Conservation (phyloP, 2,113 vertebrate species). For the Pelobates fuscus region DNA sequence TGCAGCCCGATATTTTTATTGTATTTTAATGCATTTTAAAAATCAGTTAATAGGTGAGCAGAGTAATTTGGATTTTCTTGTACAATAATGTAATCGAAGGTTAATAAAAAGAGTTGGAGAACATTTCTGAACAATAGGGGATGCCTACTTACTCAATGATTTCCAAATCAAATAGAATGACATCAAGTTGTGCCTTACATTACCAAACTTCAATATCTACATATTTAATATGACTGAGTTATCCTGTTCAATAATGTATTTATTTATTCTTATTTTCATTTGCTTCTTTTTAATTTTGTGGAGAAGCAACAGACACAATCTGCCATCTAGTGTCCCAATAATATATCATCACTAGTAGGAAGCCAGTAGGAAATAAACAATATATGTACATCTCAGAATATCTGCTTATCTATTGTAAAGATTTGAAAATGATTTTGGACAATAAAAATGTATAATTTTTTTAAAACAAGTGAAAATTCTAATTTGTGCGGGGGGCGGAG, state of each 20-base stretch:
- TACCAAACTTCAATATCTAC: slow-evolving; percentile 34
- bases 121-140: slow-evolving; percentile 7
- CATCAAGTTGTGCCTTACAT: slow-evolving; percentile 34
- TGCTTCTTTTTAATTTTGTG: slow-evolving; percentile 3
- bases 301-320: slow-evolving; percentile 10
- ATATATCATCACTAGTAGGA: neutral
- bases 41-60: slow-evolving; percentile 14
- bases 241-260: slow-evolving; percentile 44
- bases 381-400: too few species aligned
- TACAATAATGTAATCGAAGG: slow-evolving; percentile 27
- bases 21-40: slow-evolving; percentile 21
- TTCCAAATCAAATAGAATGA: slow-evolving; percentile 41
- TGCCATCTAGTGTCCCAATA: slow-evolving; percentile 37
- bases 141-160: slow-evolving; percentile 41
- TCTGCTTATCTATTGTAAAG: too few species aligned
- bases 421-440: too few species aligned
- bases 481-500: too few species aligned
- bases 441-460: too few species aligned
- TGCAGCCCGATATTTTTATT: neutral
- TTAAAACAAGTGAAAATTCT: too few species aligned
- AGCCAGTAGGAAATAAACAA: neutral
- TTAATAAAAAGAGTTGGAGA: slow-evolving; percentile 43
- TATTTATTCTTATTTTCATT: slow-evolving; percentile 28
- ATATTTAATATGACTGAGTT: slow-evolving; percentile 42
- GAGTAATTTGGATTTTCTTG: slow-evolving; percentile 27